phyloP scores from a whole-genome alignment of 2,113 vertebrate genomes.

The Oryzias curvinotus region DNA sequence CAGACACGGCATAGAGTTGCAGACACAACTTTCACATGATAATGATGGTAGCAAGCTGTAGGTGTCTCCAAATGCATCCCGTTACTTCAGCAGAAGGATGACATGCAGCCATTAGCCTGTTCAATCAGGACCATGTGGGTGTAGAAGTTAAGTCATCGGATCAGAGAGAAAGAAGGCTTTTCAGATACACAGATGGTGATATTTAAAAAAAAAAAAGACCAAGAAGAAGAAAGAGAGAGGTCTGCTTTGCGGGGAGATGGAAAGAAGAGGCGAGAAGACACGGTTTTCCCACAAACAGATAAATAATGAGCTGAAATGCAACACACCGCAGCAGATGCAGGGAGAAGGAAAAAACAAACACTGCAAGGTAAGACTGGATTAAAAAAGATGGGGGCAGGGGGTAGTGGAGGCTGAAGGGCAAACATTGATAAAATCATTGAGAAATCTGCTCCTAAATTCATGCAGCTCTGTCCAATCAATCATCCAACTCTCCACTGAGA shows the following conservation, averaged over 20 bases:
- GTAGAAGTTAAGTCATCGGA: slow-evolving; percentile 42
- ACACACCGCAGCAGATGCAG: slow-evolving; percentile 16
- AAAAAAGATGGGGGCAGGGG: slow-evolving; percentile 13
- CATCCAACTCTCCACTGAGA: slow-evolving; percentile 14
- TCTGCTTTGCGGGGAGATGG: slow-evolving; percentile 21
- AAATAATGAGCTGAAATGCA: slow-evolving; percentile 37
- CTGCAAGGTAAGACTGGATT: slow-evolving; percentile 14
- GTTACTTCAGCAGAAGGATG: slow-evolving; percentile 39
- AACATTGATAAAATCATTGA: slow-evolving; percentile 19
- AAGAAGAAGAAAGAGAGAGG: slow-evolving; percentile 9
- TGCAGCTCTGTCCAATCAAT: slow-evolving; percentile 27
- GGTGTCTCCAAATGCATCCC: slow-evolving; percentile 15
- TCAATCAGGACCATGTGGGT: slow-evolving; percentile 42
- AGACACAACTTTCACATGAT: slow-evolving; percentile 32
- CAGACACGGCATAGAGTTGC: slow-evolving; percentile 10
- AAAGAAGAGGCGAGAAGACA: slow-evolving; percentile 28
- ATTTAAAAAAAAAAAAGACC: slow-evolving; percentile 43
- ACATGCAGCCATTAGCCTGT: slow-evolving; percentile 27
- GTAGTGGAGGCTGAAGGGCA: slow-evolving; percentile 4
- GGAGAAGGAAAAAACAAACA: neutral
- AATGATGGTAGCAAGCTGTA: slow-evolving; percentile 33
- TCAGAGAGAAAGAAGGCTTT: slow-evolving; percentile 32
- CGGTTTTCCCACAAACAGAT: slow-evolving; percentile 25
- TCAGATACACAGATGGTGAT: slow-evolving; percentile 47
- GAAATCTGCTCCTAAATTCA: slow-evolving; percentile 42